phyloP scores from a whole-genome alignment of 2,797 vertebrate genomes.

The Pempheris klunzingeri region DNA sequence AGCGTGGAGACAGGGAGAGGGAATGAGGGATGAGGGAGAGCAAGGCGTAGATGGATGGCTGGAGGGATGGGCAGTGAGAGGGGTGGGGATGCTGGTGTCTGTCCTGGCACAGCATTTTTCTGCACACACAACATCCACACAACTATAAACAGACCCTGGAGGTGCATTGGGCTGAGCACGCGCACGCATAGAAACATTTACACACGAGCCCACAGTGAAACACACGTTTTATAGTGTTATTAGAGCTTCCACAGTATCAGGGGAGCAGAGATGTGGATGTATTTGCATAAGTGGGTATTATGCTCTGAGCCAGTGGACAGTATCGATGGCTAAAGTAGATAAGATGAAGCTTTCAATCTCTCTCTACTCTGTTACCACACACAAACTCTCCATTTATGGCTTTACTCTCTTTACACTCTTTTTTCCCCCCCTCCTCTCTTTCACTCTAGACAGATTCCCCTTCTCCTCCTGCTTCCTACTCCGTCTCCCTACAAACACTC shows the following conservation, averaged over 20 bases:
- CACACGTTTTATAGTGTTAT: constrained; percentile 61
- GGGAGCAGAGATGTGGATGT: constrained; percentile 63
- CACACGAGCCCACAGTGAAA: constrained; percentile 42
- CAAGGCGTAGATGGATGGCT: constrained; percentile 51
- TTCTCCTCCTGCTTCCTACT: constrained; percentile 31
- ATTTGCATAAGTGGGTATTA: constrained; percentile 86
- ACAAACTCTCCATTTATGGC: constrained; percentile 59
- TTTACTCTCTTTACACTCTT: constrained; percentile 15
- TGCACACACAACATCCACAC: constrained; percentile 38
- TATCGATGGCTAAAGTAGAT: constrained; percentile 74
- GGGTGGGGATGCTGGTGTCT: constrained; percentile 33
- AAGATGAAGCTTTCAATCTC: constrained; percentile 70
- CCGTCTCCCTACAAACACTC: constrained; percentile 41
- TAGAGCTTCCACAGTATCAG: constrained; percentile 52
- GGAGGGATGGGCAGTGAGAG: constrained; percentile 37
- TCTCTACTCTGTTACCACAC: constrained; percentile 37
- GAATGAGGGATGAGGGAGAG: constrained; percentile 60
- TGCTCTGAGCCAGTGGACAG: constrained; percentile 74
- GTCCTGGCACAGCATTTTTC: constrained; percentile 62
- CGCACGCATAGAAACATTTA: constrained; percentile 9
- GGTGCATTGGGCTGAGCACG: constrained; percentile 14
- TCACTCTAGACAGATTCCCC: constrained; percentile 31
- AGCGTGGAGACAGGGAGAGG: constrained; percentile 22
- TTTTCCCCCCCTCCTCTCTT: background rate
- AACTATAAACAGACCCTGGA: constrained; percentile 27